Base-by-base conservation (phyloP, 2,888 invertebrate genomes). In the Lymantria monacha region DNA sequence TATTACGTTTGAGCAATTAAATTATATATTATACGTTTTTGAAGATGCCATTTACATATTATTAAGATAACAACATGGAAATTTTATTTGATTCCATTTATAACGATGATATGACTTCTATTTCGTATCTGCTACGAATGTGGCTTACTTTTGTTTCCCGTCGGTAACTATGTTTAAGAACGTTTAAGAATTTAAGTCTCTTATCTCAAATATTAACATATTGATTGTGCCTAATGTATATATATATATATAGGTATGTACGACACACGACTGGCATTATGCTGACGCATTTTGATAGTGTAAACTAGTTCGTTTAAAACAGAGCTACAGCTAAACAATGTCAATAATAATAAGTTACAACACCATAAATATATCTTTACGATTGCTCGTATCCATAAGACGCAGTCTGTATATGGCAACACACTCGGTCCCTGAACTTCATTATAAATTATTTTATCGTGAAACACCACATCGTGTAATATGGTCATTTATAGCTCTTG, bases 171-270 rank as follows among this genome's bases (percentile, higher is more conserved):
- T 84, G 81, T n/a, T n/a, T n/a, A n/a, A n/a, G n/a, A n/a, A n/a
- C 83, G 79, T 76, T 73, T 66, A 80, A 80, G 82, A 84, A 85
- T 87, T 80, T 79, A 22, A 22, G 73, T 79, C 74, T 77, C 83
- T 84, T 85, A 88, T 89, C 87, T 85, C 53, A 75, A 83, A 86
- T 85, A 87, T 88, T 87, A 87, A 85, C 85, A 88, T 87, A 88
- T 87, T 85, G 87, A 87, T 89, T 87, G 79, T 81, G 81, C 81
- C 83, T 79, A 77, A 76, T 76, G 74, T 84, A 85, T 85, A 85
- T 85, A 84, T 85, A n/a, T n/a, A n/a, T n/a, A n/a, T n/a, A n/a
- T n/a, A n/a, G n/a, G n/a, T n/a, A n/a, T n/a, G n/a, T n/a, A 82
- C 76, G 81, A 83, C 78, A 81, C 79, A 78, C 79, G 70, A 71